Conservation (phyloP, 2,888 invertebrate genomes). For the Nemotelus nigrinus region DNA sequence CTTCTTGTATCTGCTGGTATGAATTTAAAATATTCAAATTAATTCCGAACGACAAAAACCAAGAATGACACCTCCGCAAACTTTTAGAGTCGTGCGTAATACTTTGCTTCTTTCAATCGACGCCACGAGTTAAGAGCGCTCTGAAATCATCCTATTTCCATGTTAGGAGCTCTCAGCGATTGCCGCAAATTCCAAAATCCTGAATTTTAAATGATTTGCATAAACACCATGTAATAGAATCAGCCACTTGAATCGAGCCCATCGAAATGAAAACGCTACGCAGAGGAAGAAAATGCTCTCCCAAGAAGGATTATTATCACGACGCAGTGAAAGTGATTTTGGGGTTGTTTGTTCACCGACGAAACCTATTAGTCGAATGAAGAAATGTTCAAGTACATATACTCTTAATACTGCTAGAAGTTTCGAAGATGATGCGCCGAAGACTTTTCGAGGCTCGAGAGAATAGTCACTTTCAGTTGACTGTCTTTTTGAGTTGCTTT, state of each 20-base stretch:
- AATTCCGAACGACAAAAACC: conserved; percentile 52
- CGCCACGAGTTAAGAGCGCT: not conserved
- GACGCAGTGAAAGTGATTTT: conserved; percentile 6
- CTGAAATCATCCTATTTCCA: conserved; percentile 16
- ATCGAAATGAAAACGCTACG: not conserved
- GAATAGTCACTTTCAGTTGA: not conserved
- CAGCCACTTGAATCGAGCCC: not conserved
- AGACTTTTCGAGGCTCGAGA: not conserved
- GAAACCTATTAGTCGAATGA: too few relatives aligned
- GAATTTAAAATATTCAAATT: conserved; percentile 47
- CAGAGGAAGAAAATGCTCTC: not conserved
- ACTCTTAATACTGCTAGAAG: too few relatives aligned
- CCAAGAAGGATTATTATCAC: conserved; percentile 2
- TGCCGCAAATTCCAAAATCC: conserved; percentile 42
- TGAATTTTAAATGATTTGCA: conserved; percentile 49
- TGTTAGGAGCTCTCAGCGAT: conserved; percentile 12
- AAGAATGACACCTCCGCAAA: conserved; percentile 49
- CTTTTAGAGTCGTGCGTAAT: conserved; percentile 4
- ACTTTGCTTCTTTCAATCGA: not conserved
- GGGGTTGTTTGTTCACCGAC: not conserved
- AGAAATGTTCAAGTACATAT: too few relatives aligned
- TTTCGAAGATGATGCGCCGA: too few relatives aligned
- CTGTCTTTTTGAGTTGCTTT: not conserved
- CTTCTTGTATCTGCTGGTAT: too few relatives aligned
- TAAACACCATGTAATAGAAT: conserved; percentile 43